Evolutionary conservation across 2,113 vertebrate genomes (phyloP), one percentile per base, ranked within the genome.

Genomic region (Steatornis caripensis): DNA sequence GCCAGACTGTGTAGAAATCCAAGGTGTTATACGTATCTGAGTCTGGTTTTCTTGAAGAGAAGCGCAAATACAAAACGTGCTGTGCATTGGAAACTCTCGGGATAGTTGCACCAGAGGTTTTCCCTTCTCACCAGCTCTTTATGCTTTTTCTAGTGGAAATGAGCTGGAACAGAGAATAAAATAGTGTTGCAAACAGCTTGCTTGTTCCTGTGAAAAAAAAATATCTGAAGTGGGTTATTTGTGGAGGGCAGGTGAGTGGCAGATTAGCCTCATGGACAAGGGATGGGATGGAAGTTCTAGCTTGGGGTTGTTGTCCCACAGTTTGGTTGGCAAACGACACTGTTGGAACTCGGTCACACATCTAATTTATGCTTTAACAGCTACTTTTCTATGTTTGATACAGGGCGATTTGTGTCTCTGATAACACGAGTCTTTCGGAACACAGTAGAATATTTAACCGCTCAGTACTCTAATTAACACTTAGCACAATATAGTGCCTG

Each of bases 381-480:
- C 53, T 87, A 61, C 66, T 82, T 89, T 93, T 75, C 17, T 89
- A 68, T 23, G 15, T 82, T 68, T 61, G 79, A 64, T 78, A 37
- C 65, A 79, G 74, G 66, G 27, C 88, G 72, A 87, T 92, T 95
- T 72, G 54, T 79, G 60, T 96, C 71, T 93, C 92, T 97, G 64
- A 15, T 86, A 81, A 61, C 37, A 87, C 84, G 53, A 92, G 62
- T 87, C 77, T 82, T 94, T 92, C 89, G 87, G 69, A 95, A 82
- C 27, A 65, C 1, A 0, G 3, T 55, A 72, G 41, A 89, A 85
- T 83, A 65, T 91, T 87, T 91, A 84, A 76, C 74, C 7, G 10
- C 84, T 89, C 29, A 41, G 49, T 92, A 61, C 37, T 72, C 53
- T 93, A 89, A 93, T 96, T 95, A 97, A 89, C 78, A 64, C 55